Percentiles rank a stretch among this genome's conserved stretches.
Conservation (phyloP, 2,113 vertebrate species). For the Onychorhynchus coronatus region DNA sequence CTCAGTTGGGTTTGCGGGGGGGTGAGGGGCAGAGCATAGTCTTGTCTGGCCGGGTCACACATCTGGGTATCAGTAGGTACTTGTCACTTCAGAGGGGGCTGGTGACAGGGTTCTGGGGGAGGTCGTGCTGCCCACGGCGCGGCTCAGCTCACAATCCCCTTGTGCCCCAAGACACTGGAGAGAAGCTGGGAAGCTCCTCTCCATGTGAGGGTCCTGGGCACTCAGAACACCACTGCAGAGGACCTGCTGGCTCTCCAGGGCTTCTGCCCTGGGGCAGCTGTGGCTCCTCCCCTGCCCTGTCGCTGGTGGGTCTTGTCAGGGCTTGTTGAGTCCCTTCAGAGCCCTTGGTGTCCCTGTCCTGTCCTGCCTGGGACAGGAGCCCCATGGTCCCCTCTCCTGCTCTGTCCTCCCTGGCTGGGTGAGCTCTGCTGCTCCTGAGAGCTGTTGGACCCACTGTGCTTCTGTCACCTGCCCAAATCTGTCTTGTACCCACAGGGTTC, state of each 20-base stretch:
- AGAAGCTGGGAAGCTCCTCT: not conserved
- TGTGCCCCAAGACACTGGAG: fast-evolving
- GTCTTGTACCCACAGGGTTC: fast-evolving
- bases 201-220: fast-evolving
- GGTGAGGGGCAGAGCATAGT: not conserved
- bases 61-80: not conserved
- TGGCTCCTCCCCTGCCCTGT: not conserved
- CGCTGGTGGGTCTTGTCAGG: not conserved
- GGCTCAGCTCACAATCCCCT: not conserved
- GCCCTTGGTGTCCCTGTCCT: not conserved
- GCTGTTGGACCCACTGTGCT: not conserved
- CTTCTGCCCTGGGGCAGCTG: not conserved
- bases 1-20: not conserved
- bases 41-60: fast-evolving
- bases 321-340: not conserved
- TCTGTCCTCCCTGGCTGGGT: not conserved
- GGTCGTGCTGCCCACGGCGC: not conserved
- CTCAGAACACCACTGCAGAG: not conserved
- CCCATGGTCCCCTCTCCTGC: no score
- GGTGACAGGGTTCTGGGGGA: not conserved
- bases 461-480: no score
- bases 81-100: not conserved
- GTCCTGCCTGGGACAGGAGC: fast-evolving
- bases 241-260: no score
- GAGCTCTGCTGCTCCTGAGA: not conserved